Percentiles rank a stretch among this genome's conserved stretches.
Evolutionary conservation across 2,113 vertebrate genomes (phyloP).

Genomic region (Columba janthina): DNA sequence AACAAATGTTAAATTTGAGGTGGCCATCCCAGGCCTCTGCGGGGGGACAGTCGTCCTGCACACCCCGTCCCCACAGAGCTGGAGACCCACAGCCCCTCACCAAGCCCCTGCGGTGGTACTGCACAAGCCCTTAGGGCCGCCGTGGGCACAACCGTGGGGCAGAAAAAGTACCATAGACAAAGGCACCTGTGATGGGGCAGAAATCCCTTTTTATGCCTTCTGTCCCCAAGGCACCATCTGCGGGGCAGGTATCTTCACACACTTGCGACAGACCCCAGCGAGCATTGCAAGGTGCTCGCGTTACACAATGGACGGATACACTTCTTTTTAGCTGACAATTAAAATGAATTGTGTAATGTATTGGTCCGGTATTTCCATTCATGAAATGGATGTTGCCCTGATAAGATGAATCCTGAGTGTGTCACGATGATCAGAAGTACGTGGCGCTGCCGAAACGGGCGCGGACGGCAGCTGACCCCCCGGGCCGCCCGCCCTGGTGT

Average conservation of each 20-base stretch:
- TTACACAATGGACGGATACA: neutral
- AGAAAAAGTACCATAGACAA: neutral
- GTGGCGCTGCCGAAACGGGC: slow-evolving; percentile 11
- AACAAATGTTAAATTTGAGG: neutral
- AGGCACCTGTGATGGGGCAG: neutral
- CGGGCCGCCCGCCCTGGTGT: neutral
- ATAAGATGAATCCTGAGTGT: neutral
- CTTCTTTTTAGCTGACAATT: slow-evolving; percentile 3
- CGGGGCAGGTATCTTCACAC: neutral
- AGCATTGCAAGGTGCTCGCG: accelerated
- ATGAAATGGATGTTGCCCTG: neutral
- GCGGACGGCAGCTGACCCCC: neutral
- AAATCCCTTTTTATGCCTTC: accelerated
- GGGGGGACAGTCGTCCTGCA: neutral
- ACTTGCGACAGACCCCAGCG: neutral
- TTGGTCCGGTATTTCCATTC: neutral
- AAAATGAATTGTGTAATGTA: neutral
- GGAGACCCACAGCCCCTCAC: neutral
- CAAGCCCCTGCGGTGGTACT: too few relatives aligned
- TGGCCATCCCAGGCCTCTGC: neutral
- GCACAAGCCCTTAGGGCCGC: neutral
- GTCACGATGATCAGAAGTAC: neutral
- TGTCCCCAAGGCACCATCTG: accelerated
- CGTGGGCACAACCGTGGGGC: neutral
- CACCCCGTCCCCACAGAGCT: neutral